phyloP scores from a whole-genome alignment of 2,797 vertebrate species.

The Acomys russatus region DNA sequence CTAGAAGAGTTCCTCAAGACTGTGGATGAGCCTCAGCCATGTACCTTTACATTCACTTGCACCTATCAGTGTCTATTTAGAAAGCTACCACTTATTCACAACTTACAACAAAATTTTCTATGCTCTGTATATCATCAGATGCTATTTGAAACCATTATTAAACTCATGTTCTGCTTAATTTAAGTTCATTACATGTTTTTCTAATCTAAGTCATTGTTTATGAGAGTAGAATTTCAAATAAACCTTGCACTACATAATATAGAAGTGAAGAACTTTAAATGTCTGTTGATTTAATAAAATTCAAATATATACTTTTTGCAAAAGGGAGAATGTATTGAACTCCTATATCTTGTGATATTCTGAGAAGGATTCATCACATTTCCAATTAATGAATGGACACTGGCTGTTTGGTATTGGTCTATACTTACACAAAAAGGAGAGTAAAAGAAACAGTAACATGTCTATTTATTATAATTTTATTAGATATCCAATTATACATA shows the following conservation, averaged over 20 bases:
- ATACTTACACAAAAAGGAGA: not conserved
- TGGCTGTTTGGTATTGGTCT: constrained; percentile 65
- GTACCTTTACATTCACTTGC: not conserved
- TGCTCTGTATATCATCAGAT: not conserved
- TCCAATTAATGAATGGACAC: not conserved
- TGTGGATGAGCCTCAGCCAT: not conserved
- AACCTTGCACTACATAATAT: not conserved
- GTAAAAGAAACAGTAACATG: not conserved
- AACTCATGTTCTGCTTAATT: not conserved
- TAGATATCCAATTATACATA: constrained; percentile 73
- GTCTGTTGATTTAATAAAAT: not conserved
- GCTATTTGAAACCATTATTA: not conserved
- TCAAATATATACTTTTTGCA: not conserved
- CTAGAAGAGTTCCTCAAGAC: not conserved
- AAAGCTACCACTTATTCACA: not conserved
- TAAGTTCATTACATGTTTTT: not conserved
- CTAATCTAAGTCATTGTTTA: not conserved
- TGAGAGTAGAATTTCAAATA: not conserved
- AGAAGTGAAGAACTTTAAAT: constrained; percentile 2
- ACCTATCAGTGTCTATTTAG: not conserved
- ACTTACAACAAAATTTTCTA: not conserved
- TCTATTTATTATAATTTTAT: constrained; percentile 65
- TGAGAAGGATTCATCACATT: constrained; percentile 47
- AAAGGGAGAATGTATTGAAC: not conserved
- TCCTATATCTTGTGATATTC: not conserved